A percentile compares a stretch with the other conserved stretches of the same genome.
Evolutionary conservation across 2,888 invertebrate genomes (phyloP).

Genomic region (Cephus pulcher): DNA sequence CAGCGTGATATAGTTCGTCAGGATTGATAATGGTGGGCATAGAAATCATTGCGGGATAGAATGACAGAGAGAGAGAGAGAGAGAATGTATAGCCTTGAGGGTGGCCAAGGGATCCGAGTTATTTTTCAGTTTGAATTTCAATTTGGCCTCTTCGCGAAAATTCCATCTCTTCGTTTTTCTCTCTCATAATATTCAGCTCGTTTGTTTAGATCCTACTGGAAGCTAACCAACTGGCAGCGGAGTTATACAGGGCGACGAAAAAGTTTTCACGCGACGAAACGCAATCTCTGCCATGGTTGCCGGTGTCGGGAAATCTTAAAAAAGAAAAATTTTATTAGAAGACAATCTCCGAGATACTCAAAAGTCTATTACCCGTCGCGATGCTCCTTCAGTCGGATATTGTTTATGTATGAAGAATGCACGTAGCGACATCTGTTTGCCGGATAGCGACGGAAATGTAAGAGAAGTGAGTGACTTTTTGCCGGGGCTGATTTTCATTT

Average conservation of each 20-base stretch:
- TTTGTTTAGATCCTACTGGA: not conserved
- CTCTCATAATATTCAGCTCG: not conserved
- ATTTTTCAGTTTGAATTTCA: conserved; percentile 23
- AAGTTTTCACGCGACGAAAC: not conserved
- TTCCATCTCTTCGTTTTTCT: not conserved
- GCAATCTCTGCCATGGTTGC: not conserved
- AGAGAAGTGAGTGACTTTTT: not conserved
- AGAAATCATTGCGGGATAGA: not conserved
- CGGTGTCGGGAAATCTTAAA: not conserved
- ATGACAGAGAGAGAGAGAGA: too few relatives aligned
- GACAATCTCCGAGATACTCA: not conserved
- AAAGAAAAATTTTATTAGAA: not conserved
- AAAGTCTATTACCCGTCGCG: not conserved
- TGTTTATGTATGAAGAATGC: not conserved
- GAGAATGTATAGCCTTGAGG: not conserved
- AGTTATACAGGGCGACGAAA: not conserved
- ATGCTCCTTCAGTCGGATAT: not conserved
- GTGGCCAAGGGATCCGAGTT: conserved; percentile 17
- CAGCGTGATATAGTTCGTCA: not conserved
- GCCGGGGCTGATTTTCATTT: not conserved
- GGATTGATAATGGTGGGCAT: not conserved
- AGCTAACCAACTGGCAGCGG: not conserved
- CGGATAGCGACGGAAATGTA: not conserved
- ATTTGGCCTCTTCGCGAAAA: conserved; percentile 16
- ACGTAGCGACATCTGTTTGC: not conserved